Base-by-base conservation (phyloP, 2,888 invertebrate species). In the Thera obeliscata region DNA sequence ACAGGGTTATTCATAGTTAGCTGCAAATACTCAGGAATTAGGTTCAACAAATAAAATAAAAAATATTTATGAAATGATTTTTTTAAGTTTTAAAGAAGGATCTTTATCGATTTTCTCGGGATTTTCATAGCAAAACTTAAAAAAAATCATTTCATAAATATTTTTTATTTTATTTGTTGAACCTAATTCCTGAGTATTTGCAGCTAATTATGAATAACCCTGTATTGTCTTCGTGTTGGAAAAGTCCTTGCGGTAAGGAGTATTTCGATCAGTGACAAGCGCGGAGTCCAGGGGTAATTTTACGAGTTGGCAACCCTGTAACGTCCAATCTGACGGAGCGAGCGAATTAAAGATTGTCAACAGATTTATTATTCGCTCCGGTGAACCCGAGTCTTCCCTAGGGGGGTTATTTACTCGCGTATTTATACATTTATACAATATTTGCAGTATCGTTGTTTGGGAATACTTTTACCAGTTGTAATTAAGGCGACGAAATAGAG, bases 351-450 rank as follows among this genome's bases (percentile, higher is more conserved):
- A 90, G 90, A 90, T 89, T 91, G 91, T 91, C 93, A 93, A 91
- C 93, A 92, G 88, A 89, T 91, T 93, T 91, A 92, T 92, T 91
- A 93, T 82, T 84, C 90, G 92, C 89, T 91, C 88, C 90, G 84
- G 82, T 90, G 93, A 90, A 85, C 84, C 73, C 84, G 78, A 81
- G 82, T 72, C 81, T 76, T 72, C 77, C 87, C 84, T 77, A 66
- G 64, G 87, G 84, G 87, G 79, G 76, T 81, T 52, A 78, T 81
- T 78, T 75, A 76, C 82, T 74, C 80, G 77, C 78, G 78, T 84
- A 79, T 81, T 82, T 84, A 84, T 83, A 80, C 83, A 80, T 82
- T 82, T 84, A 83, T 82, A 81, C 73, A 77, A 78, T 71, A 72
- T 74, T 77, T 75, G 75, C 69, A 67, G 71, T 67, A 72, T 72